A percentile compares a stretch with the other conserved stretches of the same genome.
These are phyloP conservation scores for Numenius phaeopus DNA, from an alignment of 2,797 vertebrate genomes.

Conservation along the genomic window DNA sequence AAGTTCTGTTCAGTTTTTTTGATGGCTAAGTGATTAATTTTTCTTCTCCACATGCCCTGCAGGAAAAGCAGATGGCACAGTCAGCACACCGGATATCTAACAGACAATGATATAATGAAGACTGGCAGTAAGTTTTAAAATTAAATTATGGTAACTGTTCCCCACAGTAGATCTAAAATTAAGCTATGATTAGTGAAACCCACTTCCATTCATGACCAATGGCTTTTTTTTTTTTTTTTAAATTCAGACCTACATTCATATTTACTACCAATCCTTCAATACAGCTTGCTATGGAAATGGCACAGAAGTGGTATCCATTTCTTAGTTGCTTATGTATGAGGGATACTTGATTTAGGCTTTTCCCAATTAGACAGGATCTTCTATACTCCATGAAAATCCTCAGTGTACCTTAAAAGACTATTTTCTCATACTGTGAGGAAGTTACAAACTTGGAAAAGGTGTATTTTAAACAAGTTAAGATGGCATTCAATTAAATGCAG, in stretches of 20 bases:
- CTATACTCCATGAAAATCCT: background rate
- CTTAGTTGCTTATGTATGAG: background rate
- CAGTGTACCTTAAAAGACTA: background rate
- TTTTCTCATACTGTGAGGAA: background rate
- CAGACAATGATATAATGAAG: background rate
- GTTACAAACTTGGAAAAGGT: background rate
- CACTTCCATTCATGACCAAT: background rate
- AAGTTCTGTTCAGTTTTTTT: background rate
- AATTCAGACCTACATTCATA: background rate
- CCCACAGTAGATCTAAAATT: background rate
- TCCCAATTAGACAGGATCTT: background rate
- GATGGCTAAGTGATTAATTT: background rate
- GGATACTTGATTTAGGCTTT: background rate
- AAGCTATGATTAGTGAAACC: background rate
- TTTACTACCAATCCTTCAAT: background rate
- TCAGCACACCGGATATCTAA: background rate
- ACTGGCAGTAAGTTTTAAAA: background rate
- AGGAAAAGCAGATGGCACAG: constrained; percentile 4
- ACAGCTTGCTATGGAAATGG: background rate
- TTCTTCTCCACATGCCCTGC: background rate
- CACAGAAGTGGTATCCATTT: background rate
- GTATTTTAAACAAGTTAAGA: background rate
- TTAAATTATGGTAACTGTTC: background rate
- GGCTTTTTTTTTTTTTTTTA: background rate
- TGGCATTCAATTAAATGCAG: background rate